These are phyloP conservation scores for Bufotes viridis DNA, from an alignment of 2,797 vertebrate species.

Conservation along the genomic window DNA sequence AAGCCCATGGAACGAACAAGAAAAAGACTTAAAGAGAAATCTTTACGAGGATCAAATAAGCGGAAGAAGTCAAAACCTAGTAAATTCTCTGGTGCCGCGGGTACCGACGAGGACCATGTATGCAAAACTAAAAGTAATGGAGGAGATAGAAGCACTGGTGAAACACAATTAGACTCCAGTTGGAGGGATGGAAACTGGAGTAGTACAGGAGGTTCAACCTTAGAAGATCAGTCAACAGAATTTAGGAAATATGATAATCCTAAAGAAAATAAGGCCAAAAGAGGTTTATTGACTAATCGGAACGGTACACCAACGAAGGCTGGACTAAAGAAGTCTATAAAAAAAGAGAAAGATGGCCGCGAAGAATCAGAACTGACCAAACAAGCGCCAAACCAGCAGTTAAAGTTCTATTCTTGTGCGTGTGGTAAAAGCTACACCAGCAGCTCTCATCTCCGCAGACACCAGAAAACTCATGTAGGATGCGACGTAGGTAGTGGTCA, in stretches of 20 bases:
- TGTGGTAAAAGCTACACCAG: conserved; percentile 28
- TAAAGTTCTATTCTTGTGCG: not conserved
- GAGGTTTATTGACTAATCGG: not conserved
- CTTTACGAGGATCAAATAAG: not conserved
- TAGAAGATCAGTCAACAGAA: not conserved
- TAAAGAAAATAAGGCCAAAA: not conserved
- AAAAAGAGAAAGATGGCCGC: not conserved
- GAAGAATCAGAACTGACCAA: not conserved
- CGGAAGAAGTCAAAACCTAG: not conserved
- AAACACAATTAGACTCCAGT: not conserved
- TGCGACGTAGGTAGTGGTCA: not conserved
- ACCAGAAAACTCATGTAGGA: not conserved
- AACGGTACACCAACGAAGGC: not conserved
- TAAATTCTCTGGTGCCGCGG: not conserved
- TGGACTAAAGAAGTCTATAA: not conserved
- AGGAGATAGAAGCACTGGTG: not conserved
- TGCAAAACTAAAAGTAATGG: not conserved
- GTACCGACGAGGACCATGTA: not conserved
- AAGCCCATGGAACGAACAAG: not conserved
- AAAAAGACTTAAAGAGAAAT: not conserved
- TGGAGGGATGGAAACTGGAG: not conserved
- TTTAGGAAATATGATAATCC: too few relatives aligned
- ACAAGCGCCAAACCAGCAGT: not conserved
- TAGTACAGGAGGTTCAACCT: not conserved
- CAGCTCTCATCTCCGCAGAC: not conserved